Percentiles rank a stretch among this genome's conserved stretches.
Evolutionary conservation across 1,140 invertebrate species (phyloP).

Genomic region (Zaprionus tsacasi): DNA sequence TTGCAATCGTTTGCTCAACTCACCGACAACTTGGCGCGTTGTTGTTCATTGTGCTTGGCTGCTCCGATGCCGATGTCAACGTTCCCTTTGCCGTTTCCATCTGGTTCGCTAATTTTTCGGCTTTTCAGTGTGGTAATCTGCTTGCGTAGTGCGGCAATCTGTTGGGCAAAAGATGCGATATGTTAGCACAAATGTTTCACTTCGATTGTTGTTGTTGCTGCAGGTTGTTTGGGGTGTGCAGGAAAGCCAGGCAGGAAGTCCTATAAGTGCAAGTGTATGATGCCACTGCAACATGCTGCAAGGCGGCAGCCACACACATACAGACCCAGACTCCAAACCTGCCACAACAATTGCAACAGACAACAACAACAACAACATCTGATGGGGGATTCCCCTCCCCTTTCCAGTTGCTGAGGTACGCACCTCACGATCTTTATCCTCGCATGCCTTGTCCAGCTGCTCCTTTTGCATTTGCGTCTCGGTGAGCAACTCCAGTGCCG

Average conservation of each 20-base stretch:
- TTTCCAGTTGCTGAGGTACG: neutral
- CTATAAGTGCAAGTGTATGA: conserved; percentile 38
- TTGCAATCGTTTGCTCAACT: conserved; percentile 44
- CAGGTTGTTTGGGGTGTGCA: conserved; percentile 1
- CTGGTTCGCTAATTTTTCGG: conserved; percentile 52
- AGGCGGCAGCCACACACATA: conserved; percentile 3
- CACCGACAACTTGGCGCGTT: conserved; percentile 50
- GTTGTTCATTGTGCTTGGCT: neutral
- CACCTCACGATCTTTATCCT: conserved; percentile 88
- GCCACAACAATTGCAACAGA: neutral
- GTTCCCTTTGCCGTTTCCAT: conserved; percentile 20
- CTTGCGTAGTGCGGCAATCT: conserved; percentile 74
- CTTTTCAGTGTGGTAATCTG: conserved; percentile 64
- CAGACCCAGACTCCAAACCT: neutral
- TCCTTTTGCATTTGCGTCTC: conserved; percentile 85
- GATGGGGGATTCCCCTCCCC: neutral
- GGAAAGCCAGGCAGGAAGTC: conserved; percentile 34
- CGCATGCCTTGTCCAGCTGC: conserved; percentile 87
- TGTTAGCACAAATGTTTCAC: neutral
- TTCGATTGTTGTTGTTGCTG: neutral
- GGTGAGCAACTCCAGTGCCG: conserved; percentile 78
- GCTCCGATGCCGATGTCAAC: conserved; percentile 10
- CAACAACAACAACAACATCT: neutral
- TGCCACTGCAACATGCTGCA: conserved; percentile 14
- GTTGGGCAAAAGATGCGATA: conserved; percentile 27